phyloP scores from a whole-genome alignment of 2,888 invertebrate species.

The Liopterus haemorrhoidalis region DNA sequence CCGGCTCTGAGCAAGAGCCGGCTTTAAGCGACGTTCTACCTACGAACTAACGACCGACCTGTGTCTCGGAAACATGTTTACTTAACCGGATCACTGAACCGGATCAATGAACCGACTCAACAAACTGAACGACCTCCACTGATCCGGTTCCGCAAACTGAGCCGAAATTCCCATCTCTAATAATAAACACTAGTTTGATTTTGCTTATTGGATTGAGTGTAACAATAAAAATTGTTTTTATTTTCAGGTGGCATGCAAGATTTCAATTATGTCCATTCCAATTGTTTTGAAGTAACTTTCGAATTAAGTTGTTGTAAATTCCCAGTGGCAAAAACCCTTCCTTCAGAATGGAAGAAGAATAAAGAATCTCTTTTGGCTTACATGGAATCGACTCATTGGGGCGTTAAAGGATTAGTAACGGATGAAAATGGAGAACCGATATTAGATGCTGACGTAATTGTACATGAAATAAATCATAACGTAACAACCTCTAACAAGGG shows the following conservation, averaged over 20 bases:
- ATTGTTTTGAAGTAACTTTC: conserved; percentile 94
- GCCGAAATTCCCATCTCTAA: too few species aligned
- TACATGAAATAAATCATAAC: conserved; percentile 73
- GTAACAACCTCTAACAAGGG: conserved; percentile 74
- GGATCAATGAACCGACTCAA: too few species aligned
- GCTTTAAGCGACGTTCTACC: too few species aligned
- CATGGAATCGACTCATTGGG: conserved; percentile 75
- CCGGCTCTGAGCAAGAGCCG: too few species aligned
- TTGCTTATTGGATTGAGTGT: too few species aligned
- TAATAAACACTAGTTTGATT: too few species aligned
- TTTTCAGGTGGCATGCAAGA: conserved; percentile 92
- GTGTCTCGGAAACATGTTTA: too few species aligned
- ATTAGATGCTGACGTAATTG: conserved; percentile 66
- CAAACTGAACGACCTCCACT: too few species aligned
- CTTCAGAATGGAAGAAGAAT: conserved; percentile 78
- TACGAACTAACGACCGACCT: too few species aligned
- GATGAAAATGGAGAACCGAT: conserved; percentile 59
- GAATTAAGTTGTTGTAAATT: conserved; percentile 96
- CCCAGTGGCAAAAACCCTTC: conserved; percentile 65
- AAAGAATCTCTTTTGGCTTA: conserved; percentile 77
- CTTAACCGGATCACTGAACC: too few species aligned
- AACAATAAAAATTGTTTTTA: conserved; percentile 24
- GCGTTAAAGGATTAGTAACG: conserved; percentile 59
- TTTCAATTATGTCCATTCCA: conserved; percentile 92
- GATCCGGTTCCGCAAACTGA: too few species aligned